A percentile compares a stretch with the other conserved stretches of the same genome.
Conservation (phyloP, 2,888 invertebrate species). For the Xanthorhoe spadicearia region DNA sequence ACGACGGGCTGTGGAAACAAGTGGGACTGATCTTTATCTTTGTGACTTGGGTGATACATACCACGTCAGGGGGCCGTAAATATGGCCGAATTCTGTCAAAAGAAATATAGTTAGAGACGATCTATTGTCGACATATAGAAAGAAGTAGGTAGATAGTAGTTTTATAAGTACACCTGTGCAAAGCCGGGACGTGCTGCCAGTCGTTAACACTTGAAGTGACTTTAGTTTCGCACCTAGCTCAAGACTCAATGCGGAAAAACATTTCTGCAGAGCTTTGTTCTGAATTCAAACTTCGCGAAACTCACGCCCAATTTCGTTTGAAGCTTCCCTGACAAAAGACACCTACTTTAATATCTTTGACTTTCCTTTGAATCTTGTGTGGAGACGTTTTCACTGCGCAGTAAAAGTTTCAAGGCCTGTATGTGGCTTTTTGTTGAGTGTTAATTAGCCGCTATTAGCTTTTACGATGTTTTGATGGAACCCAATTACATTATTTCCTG, state of each 20-base stretch:
- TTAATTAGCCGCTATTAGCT: constrained; percentile 28
- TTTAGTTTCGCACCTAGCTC: constrained; percentile 68
- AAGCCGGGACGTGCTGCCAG: no score
- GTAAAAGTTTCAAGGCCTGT: constrained; percentile 33
- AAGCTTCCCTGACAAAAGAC: constrained; percentile 36
- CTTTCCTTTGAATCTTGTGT: constrained; percentile 22
- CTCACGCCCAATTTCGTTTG: constrained; percentile 41
- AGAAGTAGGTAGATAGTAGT: constrained; percentile 47
- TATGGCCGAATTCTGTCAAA: no score
- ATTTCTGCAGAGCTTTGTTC: constrained; percentile 57
- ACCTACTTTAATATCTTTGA: constrained; percentile 30
- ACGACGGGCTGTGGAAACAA: no score
- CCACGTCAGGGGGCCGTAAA: no score
- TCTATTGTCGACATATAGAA: no score
- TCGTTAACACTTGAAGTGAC: constrained; percentile 64
- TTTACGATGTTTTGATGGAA: constrained; percentile 32
- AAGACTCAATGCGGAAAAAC: constrained; percentile 59
- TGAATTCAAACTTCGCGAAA: constrained; percentile 54
- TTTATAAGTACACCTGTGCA: no score
- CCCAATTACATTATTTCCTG: constrained; percentile 25
- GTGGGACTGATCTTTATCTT: no score
- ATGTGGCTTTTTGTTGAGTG: constrained; percentile 27
- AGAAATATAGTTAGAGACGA: no score
- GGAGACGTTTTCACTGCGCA: constrained; percentile 21
- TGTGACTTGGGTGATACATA: no score